Evolutionary conservation across 2,888 invertebrate species (phyloP), one percentile per base, ranked within the genome.

Genomic region (Hypena proboscidalis): DNA sequence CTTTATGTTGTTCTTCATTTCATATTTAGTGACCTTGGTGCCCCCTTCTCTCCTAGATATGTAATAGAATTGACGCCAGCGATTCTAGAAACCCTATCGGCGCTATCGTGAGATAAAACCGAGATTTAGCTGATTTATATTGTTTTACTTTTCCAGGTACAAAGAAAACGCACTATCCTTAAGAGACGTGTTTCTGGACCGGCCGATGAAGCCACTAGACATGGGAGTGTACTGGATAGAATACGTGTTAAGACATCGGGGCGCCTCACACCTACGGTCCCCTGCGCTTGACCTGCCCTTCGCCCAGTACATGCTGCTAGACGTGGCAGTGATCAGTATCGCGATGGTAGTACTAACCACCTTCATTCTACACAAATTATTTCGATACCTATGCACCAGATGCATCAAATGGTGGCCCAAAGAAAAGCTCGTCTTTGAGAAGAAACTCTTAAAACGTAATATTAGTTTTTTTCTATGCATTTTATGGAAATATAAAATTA

Each of bases 171-270:
- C 92, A 11, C 58, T 83, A 50, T 80, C 73, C 53, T 64, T 93
- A 36, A 89, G 90, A 34, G 81, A 84, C 27, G 82, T 91, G 47
- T 93, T 92, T 72, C 75, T 90, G 21, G 94, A 94, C 64, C 83
- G 94, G 13, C 93, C 92, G 0, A 70, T 91, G 65, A 83, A 88
- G 8, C 92, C 94, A 0, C 58, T 94, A 45, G 93, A 94, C 15
- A 92, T 92, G 13, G 93, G 93, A 0, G 78, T 93, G 0, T 94
- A 92, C 75, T 94, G 94, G 94, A 90, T 92, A 33, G 94, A 94
- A 70, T 93, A 94, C 56, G 92, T 94, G 0, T 74, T 93, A 4
- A 86, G 93, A 21, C 92, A 93, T 58, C 89, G 91, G 40, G 93
- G 93, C 0, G 92, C 92, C 0, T 56, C 72, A 1, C 92, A 92